A percentile compares a stretch with the other conserved stretches of the same genome.
Conservation (phyloP, 2,113 vertebrate species). For the Chaenogobius annularis region DNA sequence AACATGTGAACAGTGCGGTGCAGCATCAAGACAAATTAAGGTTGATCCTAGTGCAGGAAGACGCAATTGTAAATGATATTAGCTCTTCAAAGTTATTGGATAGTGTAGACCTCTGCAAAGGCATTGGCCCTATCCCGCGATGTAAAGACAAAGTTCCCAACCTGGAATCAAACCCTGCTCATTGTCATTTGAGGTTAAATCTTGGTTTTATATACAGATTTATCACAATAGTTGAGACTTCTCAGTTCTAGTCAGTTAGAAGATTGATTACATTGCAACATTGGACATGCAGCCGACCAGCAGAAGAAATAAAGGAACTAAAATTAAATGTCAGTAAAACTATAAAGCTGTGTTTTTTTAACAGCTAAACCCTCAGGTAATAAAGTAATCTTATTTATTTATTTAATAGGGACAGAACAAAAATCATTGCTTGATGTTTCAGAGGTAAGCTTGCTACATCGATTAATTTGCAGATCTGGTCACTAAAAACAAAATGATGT, state of each 20-base stretch:
- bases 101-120: neutral
- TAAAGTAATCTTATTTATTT: neutral
- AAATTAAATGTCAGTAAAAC: too few species aligned
- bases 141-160: neutral
- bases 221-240: too few species aligned
- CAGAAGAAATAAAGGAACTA: too few species aligned
- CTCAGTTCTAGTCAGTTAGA: neutral
- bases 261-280: neutral
- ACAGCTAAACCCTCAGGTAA: too few species aligned
- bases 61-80: neutral
- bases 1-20: neutral
- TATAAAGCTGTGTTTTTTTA: too few species aligned
- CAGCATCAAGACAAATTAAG: neutral
- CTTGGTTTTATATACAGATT: neutral
- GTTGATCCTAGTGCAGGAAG: neutral
- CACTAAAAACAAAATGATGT: too few species aligned
- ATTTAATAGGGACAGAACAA: neutral
- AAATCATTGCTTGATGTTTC: neutral
- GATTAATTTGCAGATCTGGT: neutral
- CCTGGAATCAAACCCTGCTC: neutral
- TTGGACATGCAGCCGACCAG: too few species aligned
- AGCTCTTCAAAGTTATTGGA: neutral
- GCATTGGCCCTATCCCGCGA: too few species aligned
- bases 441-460: too few species aligned
- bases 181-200: neutral